Evolutionary conservation across 2,888 invertebrate genomes (phyloP).

Genomic region (Lycia hirtaria): DNA sequence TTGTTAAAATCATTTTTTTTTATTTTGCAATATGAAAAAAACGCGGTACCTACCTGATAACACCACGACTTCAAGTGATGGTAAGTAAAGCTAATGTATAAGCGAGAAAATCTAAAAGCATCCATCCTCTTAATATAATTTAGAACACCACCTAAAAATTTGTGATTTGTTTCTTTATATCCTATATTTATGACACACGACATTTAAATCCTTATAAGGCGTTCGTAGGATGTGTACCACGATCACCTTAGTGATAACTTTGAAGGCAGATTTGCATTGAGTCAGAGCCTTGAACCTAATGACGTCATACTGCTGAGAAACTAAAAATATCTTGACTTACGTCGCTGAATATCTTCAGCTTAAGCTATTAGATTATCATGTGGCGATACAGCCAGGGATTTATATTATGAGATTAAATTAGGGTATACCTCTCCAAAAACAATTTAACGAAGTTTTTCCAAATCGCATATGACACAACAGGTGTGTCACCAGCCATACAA

Average conservation of each 20-base stretch:
- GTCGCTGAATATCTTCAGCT: too few relatives aligned
- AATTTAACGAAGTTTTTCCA: too few relatives aligned
- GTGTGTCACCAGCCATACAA: too few relatives aligned
- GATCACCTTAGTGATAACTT: constrained; percentile 1
- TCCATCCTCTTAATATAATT: background rate
- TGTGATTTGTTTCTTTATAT: background rate
- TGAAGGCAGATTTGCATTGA: constrained; percentile 4
- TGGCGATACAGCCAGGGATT: too few relatives aligned
- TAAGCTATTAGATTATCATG: too few relatives aligned
- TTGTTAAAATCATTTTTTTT: too few relatives aligned
- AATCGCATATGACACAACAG: too few relatives aligned
- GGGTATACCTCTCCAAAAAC: too few relatives aligned
- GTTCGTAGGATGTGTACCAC: background rate
- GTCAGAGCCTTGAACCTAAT: background rate
- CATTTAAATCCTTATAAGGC: background rate
- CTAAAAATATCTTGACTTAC: background rate
- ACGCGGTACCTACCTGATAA: too few relatives aligned
- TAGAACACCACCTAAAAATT: background rate
- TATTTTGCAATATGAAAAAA: background rate
- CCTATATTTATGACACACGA: background rate
- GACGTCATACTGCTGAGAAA: background rate
- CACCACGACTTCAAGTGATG: too few relatives aligned
- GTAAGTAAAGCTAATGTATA: background rate
- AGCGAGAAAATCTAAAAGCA: background rate
- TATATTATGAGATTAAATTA: too few relatives aligned